Conservation (phyloP, 2,888 invertebrate genomes). For the Salticus scenicus region DNA sequence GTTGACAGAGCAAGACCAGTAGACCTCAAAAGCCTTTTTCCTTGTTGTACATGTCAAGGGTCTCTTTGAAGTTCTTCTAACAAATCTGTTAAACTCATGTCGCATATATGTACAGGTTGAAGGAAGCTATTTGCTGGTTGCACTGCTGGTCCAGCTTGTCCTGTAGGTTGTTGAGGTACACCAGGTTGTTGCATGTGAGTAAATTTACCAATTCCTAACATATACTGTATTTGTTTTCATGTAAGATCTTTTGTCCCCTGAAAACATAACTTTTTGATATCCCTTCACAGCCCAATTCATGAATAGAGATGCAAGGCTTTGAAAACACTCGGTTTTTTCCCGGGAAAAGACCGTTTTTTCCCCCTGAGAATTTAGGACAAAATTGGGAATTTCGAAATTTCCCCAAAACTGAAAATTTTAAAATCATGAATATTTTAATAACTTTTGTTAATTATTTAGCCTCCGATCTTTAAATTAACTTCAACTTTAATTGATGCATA, state of each 20-base stretch:
- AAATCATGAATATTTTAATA: too few relatives aligned
- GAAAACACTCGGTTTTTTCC: too few relatives aligned
- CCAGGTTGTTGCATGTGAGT: slow-evolving; percentile 73
- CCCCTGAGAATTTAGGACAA: too few relatives aligned
- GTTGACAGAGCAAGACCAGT: slow-evolving; percentile 98
- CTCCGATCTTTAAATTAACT: too few relatives aligned
- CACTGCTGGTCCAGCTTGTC: slow-evolving; percentile 74
- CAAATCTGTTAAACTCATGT: slow-evolving; percentile 95
- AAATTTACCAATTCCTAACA: slow-evolving; percentile 73
- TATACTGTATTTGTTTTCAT: slow-evolving; percentile 92
- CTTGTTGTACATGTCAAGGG: slow-evolving; percentile 96
- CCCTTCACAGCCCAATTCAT: slow-evolving; percentile 92
- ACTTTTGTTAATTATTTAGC: too few relatives aligned
- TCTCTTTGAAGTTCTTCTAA: slow-evolving; percentile 91
- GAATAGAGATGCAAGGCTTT: too few relatives aligned
- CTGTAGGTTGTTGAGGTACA: slow-evolving; percentile 45
- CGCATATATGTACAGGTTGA: slow-evolving; percentile 95
- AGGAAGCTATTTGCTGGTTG: slow-evolving; percentile 86
- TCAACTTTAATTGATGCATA: too few relatives aligned
- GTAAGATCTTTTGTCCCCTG: slow-evolving; percentile 97
- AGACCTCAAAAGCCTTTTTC: slow-evolving; percentile 93
- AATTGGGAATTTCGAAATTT: too few relatives aligned
- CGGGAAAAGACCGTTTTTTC: too few relatives aligned
- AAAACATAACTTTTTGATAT: slow-evolving; percentile 98
- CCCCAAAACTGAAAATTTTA: too few relatives aligned